Evolutionary conservation across 2,888 invertebrate genomes (phyloP), one percentile per base, ranked within the genome.

Genomic region (Drosophila neonasuta): DNA sequence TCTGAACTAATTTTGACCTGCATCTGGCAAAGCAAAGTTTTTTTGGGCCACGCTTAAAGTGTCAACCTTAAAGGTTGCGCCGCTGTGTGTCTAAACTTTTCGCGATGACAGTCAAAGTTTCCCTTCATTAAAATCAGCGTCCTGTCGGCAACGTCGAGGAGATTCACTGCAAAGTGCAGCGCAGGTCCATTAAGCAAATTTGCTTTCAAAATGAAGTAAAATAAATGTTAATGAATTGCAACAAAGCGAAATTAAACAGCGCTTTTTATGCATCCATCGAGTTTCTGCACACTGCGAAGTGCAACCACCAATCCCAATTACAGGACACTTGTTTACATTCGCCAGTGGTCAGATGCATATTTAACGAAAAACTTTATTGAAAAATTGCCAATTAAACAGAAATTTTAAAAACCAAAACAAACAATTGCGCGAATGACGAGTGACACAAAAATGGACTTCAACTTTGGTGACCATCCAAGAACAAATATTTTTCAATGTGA

Each of bases 371-470:
- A 15, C 49, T 54, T 55, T 52, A 36, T 30, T 30, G 36, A 64
- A 66, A 71, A 80, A 82, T 63, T 85, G 80, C 68, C 77, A 87
- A 80, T 80, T 87, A 73, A 87, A 81, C 82, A 67, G 58, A 81
- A 65, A 81, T 75, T 76, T 67, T 62, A 55, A 72, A 67, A 56
- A 54, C 72, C 63, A 66, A 69, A 57, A 55, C 36, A 77, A 80
- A 77, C 46, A 64, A 46, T 36, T 34, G 55, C 51, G 48, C 32
- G 10, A 45, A 15, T 60, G 60, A 67, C 60, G 51, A 63, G 58
- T 57, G 71, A 57, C 64, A 66, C 20, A 61, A 64, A 24, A 68
- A 65, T 11, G 36, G 36, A 74, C 54, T 51, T 61, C 54, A 62
- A 58, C 77, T 29, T 29, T 36, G 36, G 44, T 56, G 32, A 17